Conservation (phyloP, 2,113 vertebrate species). For the Grantiella picta region DNA sequence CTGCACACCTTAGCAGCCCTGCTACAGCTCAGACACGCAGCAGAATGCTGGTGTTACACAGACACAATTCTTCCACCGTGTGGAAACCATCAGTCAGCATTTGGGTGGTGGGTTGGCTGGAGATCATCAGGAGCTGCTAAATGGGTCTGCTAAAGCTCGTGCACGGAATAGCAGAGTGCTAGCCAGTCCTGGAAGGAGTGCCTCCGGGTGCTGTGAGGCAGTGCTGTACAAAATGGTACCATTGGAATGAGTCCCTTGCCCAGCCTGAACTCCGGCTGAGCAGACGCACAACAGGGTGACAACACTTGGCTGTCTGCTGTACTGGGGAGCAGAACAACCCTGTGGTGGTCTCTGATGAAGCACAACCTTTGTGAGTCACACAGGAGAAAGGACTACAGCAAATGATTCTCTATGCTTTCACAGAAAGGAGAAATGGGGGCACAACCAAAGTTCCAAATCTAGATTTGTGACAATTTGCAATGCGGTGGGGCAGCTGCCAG, state of each 20-base stretch:
- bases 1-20: background rate
- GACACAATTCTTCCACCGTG: background rate
- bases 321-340: background rate
- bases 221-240: background rate
- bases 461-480: background rate
- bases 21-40: background rate
- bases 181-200: background rate
- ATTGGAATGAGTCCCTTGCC: too few species aligned
- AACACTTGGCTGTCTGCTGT: background rate
- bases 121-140: background rate
- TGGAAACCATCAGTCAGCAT: background rate
- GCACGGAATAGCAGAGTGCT: background rate
- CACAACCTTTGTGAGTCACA: background rate
- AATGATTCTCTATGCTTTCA: background rate
- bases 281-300: fast-evolving
- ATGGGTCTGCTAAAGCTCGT: fast-evolving
- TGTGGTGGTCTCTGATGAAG: background rate
- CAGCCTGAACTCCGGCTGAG: background rate
- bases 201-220: background rate
- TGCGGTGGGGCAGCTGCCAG: background rate
- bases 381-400: background rate
- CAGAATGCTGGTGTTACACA: background rate
- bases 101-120: background rate
- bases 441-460: fast-evolving
- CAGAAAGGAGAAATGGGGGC: background rate